phyloP scores from a whole-genome alignment of 2,113 vertebrate genomes.

The Odontophorus gujanensis region DNA sequence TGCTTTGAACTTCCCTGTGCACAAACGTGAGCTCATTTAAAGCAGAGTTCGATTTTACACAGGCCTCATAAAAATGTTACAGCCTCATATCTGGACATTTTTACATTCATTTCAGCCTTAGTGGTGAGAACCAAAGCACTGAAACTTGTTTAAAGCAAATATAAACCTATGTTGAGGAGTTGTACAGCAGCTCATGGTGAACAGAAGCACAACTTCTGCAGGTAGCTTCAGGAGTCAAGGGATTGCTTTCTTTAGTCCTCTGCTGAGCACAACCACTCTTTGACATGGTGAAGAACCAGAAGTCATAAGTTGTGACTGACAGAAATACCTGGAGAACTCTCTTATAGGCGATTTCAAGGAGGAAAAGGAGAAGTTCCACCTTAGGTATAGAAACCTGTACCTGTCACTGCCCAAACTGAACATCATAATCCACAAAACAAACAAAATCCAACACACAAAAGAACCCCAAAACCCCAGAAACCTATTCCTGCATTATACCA shows the following conservation, averaged over 20 bases:
- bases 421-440: not conserved
- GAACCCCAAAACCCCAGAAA: not conserved
- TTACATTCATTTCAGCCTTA: not conserved
- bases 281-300: not conserved
- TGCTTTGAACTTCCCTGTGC: not conserved
- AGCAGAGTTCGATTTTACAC: not conserved
- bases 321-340: not conserved
- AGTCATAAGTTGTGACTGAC: not conserved
- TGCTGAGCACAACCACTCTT: not conserved
- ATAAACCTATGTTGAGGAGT: not conserved
- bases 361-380: not conserved
- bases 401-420: not conserved
- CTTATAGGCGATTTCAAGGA: not conserved
- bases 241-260: not conserved
- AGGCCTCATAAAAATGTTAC: not conserved
- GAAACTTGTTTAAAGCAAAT: not conserved
- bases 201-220: not conserved
- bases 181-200: not conserved
- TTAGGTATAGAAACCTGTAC: not conserved
- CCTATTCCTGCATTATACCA: not conserved
- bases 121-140: not conserved
- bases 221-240: not conserved
- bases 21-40: not conserved
- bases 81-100: not conserved
- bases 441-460: no score